Evolutionary conservation across 2,888 invertebrate genomes (phyloP).

Genomic region (Proisotoma minuta): DNA sequence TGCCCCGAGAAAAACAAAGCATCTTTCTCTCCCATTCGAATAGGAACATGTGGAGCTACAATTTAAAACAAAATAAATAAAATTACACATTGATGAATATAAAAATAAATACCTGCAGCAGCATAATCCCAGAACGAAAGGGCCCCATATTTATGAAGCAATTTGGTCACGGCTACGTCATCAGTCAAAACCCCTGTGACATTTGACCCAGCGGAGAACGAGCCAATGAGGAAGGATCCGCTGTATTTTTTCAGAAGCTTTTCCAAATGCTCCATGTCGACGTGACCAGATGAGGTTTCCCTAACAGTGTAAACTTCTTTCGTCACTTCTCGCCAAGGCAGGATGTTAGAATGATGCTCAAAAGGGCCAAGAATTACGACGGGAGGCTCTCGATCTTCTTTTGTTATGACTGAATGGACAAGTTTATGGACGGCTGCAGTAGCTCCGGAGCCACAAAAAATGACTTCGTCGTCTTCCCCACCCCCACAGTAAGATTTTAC

Average conservation of each 20-base stretch:
- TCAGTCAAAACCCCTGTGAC: constrained; percentile 83
- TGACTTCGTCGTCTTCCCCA: constrained; percentile 69
- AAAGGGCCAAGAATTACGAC: constrained; percentile 72
- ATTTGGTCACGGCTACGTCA: constrained; percentile 72
- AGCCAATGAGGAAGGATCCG: constrained; percentile 73
- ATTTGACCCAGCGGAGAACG: constrained; percentile 80
- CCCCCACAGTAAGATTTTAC: constrained; percentile 73
- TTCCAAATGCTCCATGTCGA: constrained; percentile 28
- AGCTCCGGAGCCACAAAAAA: constrained; percentile 67
- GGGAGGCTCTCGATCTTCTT: constrained; percentile 6
- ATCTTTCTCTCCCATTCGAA: constrained; percentile 82
- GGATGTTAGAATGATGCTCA: constrained; percentile 69
- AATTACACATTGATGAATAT: too few species aligned
- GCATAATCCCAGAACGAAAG: constrained; percentile 87
- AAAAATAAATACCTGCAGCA: too few species aligned
- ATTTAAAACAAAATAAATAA: too few species aligned
- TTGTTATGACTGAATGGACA: constrained; percentile 53
- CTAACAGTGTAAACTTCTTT: neutral
- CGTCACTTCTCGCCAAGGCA: constrained; percentile 69
- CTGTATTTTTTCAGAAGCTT: constrained; percentile 12
- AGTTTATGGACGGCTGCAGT: constrained; percentile 72
- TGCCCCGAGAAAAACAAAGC: constrained; percentile 56
- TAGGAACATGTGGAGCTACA: constrained; percentile 70
- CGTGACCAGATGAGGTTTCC: constrained; percentile 8
- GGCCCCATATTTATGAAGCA: constrained; percentile 76